A percentile compares a stretch with the other conserved stretches of the same genome.
phyloP scores from a whole-genome alignment of 2,888 invertebrate species.

The Agrotis exclamationis region DNA sequence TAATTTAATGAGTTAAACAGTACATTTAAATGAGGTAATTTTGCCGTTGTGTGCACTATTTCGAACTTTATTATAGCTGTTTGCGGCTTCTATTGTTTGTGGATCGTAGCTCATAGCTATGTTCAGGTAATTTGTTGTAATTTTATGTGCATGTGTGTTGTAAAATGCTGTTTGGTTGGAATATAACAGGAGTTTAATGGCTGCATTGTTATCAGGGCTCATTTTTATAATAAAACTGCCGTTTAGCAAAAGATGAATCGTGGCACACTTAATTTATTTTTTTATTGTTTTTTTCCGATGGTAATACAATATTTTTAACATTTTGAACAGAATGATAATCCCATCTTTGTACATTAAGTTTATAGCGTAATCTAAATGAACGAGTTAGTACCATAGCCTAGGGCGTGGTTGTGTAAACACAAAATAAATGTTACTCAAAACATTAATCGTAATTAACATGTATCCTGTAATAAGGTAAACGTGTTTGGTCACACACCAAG shows the following conservation, averaged over 20 bases:
- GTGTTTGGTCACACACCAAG: conserved; percentile 65
- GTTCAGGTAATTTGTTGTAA: conserved; percentile 23
- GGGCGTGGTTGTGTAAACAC: conserved; percentile 43
- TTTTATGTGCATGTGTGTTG: conserved; percentile 31
- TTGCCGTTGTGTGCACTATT: conserved; percentile 44
- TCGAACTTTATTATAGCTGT: conserved; percentile 37
- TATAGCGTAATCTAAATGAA: conserved; percentile 19
- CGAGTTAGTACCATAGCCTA: conserved; percentile 26
- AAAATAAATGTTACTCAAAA: conserved; percentile 49
- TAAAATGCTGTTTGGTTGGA: conserved; percentile 16
- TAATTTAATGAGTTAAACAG: conserved; percentile 35
- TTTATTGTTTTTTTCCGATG: background rate
- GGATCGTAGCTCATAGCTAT: conserved; percentile 30
- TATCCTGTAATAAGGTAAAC: conserved; percentile 61
- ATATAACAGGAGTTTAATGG: conserved; percentile 20
- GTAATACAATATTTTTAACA: too few species aligned
- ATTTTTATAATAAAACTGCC: conserved; percentile 9
- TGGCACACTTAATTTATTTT: background rate
- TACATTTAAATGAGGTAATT: conserved; percentile 40
- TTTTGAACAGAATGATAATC: conserved; percentile 1
- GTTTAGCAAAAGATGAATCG: background rate
- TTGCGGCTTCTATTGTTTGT: conserved; percentile 48
- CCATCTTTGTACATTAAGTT: background rate
- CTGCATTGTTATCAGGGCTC: conserved; percentile 3
- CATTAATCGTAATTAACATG: conserved; percentile 49